A percentile compares a stretch with the other conserved stretches of the same genome.
phyloP scores from a whole-genome alignment of 2,113 vertebrate species.

The Mirounga angustirostris region DNA sequence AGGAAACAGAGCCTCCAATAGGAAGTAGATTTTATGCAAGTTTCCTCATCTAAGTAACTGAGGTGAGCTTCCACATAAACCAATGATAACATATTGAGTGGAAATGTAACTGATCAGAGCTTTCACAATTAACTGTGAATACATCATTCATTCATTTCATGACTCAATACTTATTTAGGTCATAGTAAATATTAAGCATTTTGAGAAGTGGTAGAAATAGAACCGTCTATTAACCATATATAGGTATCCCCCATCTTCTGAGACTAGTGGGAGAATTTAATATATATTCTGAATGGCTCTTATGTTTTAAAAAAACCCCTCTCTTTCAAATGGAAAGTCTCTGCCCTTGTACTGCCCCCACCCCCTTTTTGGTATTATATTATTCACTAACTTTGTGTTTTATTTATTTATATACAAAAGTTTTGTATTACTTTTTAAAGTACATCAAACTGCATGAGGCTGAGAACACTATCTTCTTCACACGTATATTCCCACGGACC shows the following conservation, averaged over 20 bases:
- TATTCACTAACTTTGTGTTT: background rate
- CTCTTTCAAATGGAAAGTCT: background rate
- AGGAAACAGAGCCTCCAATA: background rate
- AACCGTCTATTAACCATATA: background rate
- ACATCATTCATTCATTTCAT: background rate
- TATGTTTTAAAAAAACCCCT: background rate
- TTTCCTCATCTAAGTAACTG: background rate
- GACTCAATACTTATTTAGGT: background rate
- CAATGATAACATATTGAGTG: background rate
- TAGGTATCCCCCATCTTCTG: background rate
- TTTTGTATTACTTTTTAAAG: background rate
- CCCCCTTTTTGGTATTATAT: background rate
- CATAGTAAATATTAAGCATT: background rate
- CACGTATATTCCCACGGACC: background rate
- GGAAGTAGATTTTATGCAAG: background rate
- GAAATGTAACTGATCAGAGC: background rate
- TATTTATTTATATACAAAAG: background rate
- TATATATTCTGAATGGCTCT: background rate
- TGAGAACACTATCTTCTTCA: background rate
- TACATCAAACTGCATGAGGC: background rate
- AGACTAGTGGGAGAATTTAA: background rate
- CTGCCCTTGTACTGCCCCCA: rapidly evolving
- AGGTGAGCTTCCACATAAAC: background rate
- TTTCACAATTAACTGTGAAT: background rate
- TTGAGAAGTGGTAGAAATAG: background rate